A percentile compares a stretch with the other conserved stretches of the same genome.
These are phyloP conservation scores for Ceratosolen fusciceps DNA, from an alignment of 1,140 invertebrate genomes.

Conservation along the genomic window DNA sequence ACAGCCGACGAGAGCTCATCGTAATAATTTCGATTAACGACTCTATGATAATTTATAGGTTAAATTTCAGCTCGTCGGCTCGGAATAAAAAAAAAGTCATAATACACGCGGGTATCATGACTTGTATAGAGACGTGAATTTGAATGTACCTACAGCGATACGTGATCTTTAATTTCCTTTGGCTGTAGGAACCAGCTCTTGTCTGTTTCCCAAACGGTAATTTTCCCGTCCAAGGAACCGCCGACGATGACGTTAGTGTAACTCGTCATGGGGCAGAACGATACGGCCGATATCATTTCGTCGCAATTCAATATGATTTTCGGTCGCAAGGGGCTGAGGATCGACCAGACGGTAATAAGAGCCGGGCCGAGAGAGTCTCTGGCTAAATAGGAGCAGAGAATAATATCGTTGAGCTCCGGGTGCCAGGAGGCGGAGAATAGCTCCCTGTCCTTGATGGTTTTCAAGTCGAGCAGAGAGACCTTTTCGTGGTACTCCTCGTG, in stretches of 20 bases:
- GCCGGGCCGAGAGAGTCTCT: background rate
- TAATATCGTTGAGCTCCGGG: conserved; percentile 74
- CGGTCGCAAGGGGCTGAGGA: conserved; percentile 77
- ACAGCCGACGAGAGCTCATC: too few relatives aligned
- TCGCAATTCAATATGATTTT: conserved; percentile 77
- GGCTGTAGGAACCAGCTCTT: conserved; percentile 53
- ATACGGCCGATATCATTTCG: conserved; percentile 74
- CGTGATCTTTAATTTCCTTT: conserved; percentile 4
- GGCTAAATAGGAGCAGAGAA: conserved; percentile 77
- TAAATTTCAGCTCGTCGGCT: too few relatives aligned
- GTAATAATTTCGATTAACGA: too few relatives aligned
- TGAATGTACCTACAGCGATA: conserved; percentile 22
- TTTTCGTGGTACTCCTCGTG: conserved; percentile 71
- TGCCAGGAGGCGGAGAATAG: conserved; percentile 78
- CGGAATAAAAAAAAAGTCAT: too few relatives aligned
- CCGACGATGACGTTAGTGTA: conserved; percentile 78
- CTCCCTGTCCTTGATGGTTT: conserved; percentile 72
- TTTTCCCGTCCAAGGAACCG: conserved; percentile 78
- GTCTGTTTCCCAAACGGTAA: conserved; percentile 81
- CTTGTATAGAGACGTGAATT: too few relatives aligned
- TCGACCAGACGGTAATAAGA: conserved; percentile 75
- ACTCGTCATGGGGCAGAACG: conserved; percentile 76
- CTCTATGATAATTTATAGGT: too few relatives aligned
- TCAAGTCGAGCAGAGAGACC: conserved; percentile 72
- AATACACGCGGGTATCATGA: too few relatives aligned